These are phyloP conservation scores for Cyphomyrmex costatus DNA, from an alignment of 1,140 invertebrate species.

Conservation along the genomic window DNA sequence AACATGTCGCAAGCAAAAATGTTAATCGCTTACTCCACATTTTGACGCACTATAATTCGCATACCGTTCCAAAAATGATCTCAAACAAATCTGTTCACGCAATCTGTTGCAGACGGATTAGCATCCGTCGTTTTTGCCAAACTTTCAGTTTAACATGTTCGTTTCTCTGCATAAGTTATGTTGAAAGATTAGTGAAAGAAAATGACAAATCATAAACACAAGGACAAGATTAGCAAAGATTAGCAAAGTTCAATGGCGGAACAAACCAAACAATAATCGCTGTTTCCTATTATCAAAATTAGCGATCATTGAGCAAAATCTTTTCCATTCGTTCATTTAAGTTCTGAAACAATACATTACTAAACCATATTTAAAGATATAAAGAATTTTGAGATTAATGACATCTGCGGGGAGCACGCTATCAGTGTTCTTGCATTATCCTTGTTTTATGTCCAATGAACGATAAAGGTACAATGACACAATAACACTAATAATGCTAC, in stretches of 20 bases:
- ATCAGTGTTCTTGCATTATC: no score
- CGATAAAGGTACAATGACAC: no score
- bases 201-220: conserved; percentile 17
- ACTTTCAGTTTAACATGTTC: conserved; percentile 10
- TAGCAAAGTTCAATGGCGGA: conserved; percentile 39
- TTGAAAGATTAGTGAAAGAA: conserved; percentile 28
- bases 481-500: no score
- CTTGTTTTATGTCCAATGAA: no score
- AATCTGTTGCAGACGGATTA: not conserved
- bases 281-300: conserved; percentile 56
- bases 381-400: not conserved
- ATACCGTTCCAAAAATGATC: not conserved
- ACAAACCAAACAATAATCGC: conserved; percentile 13
- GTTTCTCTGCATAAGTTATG: no score
- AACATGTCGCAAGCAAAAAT: not conserved
- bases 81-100: conserved; percentile 14
- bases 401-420: not conserved
- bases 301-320: not conserved
- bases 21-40: conserved; percentile 14
- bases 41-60: conserved; percentile 21
- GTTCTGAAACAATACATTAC: not conserved
- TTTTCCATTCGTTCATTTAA: not conserved
- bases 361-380: not conserved
- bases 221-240: conserved; percentile 12
- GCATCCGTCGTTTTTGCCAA: not conserved